Evolutionary conservation across 2,888 invertebrate species (phyloP).

Genomic region (Limenitis camilla): DNA sequence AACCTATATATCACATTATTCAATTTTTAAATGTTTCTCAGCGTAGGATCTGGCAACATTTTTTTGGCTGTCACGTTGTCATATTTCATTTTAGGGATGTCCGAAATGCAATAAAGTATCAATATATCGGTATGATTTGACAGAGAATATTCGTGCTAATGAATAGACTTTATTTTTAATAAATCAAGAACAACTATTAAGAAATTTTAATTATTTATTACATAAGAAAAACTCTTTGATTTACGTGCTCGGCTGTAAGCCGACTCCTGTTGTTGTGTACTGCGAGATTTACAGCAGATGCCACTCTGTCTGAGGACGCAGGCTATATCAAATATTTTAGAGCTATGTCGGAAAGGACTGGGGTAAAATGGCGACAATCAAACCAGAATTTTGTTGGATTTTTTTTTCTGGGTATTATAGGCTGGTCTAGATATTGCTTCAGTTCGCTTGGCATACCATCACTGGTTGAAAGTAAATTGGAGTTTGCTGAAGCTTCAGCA

Average conservation of each 20-base stretch:
- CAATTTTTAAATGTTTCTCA: too few species aligned
- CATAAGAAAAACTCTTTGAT: conserved; percentile 25
- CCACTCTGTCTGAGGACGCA: conserved; percentile 29
- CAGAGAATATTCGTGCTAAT: conserved; percentile 4
- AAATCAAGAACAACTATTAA: conserved; percentile 11
- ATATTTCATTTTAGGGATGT: background rate
- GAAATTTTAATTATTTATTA: conserved; percentile 14
- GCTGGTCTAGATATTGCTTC: conserved; percentile 32
- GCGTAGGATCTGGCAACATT: too few species aligned
- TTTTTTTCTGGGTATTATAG: conserved; percentile 20
- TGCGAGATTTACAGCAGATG: conserved; percentile 25
- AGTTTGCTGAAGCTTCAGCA: conserved; percentile 5
- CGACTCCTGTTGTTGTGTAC: too few species aligned
- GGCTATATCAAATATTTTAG: conserved; percentile 12
- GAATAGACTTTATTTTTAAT: conserved; percentile 11
- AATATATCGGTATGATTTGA: conserved; percentile 6
- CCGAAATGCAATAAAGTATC: conserved; percentile 5
- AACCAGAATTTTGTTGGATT: conserved; percentile 22
- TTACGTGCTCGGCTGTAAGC: conserved; percentile 28
- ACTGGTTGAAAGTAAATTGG: conserved; percentile 19
- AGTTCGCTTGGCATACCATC: conserved; percentile 24
- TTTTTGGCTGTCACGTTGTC: background rate
- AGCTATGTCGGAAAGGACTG: conserved; percentile 27
- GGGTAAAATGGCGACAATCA: conserved; percentile 19
- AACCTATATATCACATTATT: too few species aligned